Evolutionary conservation across 2,888 invertebrate species (phyloP).

Genomic region (Ectemnius continuus): DNA sequence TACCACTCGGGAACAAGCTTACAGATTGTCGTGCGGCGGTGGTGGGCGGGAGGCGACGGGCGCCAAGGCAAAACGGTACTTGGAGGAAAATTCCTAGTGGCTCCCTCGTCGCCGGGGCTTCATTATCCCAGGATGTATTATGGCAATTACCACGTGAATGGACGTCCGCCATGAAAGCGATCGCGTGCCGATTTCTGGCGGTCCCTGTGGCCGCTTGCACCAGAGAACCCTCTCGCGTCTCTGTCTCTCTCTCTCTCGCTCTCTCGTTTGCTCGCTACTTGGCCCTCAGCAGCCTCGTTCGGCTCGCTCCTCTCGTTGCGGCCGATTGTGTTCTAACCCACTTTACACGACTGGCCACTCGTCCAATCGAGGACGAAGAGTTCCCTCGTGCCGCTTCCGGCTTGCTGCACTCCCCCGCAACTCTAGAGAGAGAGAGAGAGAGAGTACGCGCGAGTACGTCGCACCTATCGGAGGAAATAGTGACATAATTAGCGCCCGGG

Average conservation of each 20-base stretch:
- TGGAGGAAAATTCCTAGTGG: too few relatives aligned
- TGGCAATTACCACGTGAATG: conserved; percentile 7
- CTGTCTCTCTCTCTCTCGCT: neutral
- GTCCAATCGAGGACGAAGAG: conserved; percentile 61
- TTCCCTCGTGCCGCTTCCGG: conserved; percentile 58
- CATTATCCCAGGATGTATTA: too few relatives aligned
- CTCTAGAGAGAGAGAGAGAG: conserved; percentile 21
- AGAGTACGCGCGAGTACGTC: conserved; percentile 15
- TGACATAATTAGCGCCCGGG: conserved; percentile 27
- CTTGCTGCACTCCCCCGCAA: conserved; percentile 46
- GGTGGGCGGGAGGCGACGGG: too few relatives aligned
- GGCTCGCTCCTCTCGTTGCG: neutral
- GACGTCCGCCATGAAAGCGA: conserved; percentile 20
- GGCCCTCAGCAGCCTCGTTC: too few relatives aligned
- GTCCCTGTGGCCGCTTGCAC: conserved; percentile 20
- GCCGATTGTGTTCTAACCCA: conserved; percentile 49
- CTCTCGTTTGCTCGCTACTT: too few relatives aligned
- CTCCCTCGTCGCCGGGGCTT: too few relatives aligned
- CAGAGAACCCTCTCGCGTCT: neutral
- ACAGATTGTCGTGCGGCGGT: too few relatives aligned
- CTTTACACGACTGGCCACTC: conserved; percentile 52
- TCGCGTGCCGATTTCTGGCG: conserved; percentile 32
- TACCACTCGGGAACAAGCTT: too few relatives aligned
- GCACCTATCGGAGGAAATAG: conserved; percentile 45
- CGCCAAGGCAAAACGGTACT: too few relatives aligned